phyloP scores from a whole-genome alignment of 2,113 vertebrate species.

The Synchiropus splendidus region DNA sequence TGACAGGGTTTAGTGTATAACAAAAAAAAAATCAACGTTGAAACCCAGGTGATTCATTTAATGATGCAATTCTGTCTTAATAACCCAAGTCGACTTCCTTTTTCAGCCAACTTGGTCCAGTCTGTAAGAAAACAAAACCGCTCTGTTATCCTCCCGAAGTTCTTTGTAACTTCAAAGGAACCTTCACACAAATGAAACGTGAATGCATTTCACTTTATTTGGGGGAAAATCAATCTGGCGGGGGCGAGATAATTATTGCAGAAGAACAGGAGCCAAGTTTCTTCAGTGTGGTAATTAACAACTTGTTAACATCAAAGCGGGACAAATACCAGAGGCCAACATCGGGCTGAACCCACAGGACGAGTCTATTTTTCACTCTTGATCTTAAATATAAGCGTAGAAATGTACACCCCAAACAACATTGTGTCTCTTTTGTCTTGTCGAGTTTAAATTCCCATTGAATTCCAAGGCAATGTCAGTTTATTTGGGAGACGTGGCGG shows the following conservation, averaged over 20 bases:
- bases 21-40: no score
- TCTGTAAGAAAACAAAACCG: conserved; percentile 22
- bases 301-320: conserved; percentile 51
- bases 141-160: conserved; percentile 22
- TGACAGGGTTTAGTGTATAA: no score
- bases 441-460: no score
- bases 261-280: conserved; percentile 19
- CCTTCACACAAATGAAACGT: conserved; percentile 13
- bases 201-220: conserved; percentile 8
- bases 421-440: no score
- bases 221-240: conserved; percentile 16
- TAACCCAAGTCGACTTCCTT: not conserved
- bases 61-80: no score
- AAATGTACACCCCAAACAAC: no score
- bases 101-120: no score
- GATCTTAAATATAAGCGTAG: no score
- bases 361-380: not conserved
- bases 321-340: conserved; percentile 27
- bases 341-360: conserved; percentile 22
- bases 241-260: conserved; percentile 33
- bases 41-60: not conserved
- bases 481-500: no score
- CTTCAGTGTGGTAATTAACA: conserved; percentile 36
- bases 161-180: conserved; percentile 36
- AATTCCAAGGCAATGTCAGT: no score